Conservation (phyloP, 1,140 invertebrate genomes). For the Drosophila ogumai region DNA sequence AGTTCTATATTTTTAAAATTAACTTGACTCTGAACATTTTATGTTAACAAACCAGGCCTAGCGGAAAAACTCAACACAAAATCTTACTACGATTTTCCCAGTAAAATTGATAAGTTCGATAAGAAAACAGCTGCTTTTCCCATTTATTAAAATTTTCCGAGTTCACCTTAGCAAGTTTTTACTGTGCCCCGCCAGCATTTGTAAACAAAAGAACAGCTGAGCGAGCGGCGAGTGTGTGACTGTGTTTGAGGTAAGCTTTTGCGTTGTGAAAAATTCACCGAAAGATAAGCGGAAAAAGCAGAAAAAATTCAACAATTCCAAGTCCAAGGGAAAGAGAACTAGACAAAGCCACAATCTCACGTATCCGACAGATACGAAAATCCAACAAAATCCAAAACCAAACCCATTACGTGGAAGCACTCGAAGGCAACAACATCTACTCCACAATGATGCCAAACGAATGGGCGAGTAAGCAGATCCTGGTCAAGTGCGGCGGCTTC, state of each 20-base stretch:
- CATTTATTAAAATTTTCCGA: neutral
- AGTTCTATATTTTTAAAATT: too few species aligned
- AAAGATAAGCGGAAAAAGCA: slow-evolving; percentile 40
- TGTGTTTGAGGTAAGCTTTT: slow-evolving; percentile 26
- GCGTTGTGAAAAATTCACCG: slow-evolving; percentile 32
- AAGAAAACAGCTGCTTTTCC: too few species aligned
- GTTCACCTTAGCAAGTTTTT: neutral
- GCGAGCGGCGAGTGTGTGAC: neutral
- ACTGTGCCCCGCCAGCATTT: slow-evolving; percentile 1
- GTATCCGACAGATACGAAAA: slow-evolving; percentile 45
- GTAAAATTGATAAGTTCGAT: neutral
- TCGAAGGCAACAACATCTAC: neutral
- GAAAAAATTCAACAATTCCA: slow-evolving; percentile 30
- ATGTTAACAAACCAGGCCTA: neutral
- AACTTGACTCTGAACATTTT: neutral
- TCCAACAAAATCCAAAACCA: slow-evolving; percentile 1
- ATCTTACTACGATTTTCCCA: too few species aligned
- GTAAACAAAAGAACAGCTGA: slow-evolving; percentile 52
- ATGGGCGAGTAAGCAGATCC: slow-evolving; percentile 63
- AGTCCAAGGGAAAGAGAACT: slow-evolving; percentile 37
- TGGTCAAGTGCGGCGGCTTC: slow-evolving; percentile 92
- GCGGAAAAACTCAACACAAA: neutral
- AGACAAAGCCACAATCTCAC: slow-evolving; percentile 56
- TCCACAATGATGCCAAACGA: neutral
- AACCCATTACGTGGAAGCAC: neutral